Evolutionary conservation across 2,797 vertebrate species (phyloP).

Genomic region (Cheirogaleus major): DNA sequence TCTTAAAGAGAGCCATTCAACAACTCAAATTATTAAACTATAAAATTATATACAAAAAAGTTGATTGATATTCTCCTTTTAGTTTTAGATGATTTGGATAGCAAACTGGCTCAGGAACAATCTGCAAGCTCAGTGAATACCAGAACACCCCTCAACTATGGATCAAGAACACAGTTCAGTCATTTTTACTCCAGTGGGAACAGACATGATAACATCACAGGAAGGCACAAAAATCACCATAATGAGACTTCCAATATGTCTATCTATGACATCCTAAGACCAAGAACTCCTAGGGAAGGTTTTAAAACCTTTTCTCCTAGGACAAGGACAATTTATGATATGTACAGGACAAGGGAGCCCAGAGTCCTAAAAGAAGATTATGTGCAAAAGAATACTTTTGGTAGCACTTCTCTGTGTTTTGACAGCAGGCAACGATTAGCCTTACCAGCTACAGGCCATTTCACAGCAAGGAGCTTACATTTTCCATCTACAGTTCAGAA

Average conservation of each 20-base stretch:
- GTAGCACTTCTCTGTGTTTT: slow-evolving; percentile 73
- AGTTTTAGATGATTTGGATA: slow-evolving; percentile 89
- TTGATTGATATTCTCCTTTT: slow-evolving; percentile 43
- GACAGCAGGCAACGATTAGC: slow-evolving; percentile 59
- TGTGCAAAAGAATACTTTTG: slow-evolving; percentile 39
- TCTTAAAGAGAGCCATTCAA: not conserved
- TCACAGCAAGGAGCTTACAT: slow-evolving; percentile 84
- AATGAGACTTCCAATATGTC: slow-evolving; percentile 75
- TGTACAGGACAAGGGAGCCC: slow-evolving; percentile 82
- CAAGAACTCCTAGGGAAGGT: slow-evolving; percentile 82
- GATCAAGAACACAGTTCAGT: slow-evolving; percentile 58
- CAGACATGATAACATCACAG: slow-evolving; percentile 37
- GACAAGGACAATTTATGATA: slow-evolving; percentile 84
- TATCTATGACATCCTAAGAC: slow-evolving; percentile 83
- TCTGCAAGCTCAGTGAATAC: slow-evolving; percentile 62
- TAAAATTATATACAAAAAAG: slow-evolving; percentile 33
- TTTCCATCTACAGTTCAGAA: slow-evolving; percentile 71
- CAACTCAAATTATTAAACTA: slow-evolving; percentile 32
- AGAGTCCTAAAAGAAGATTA: slow-evolving; percentile 74
- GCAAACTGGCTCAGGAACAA: slow-evolving; percentile 87
- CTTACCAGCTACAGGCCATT: slow-evolving; percentile 63
- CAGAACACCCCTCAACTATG: slow-evolving; percentile 45
- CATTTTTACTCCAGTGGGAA: slow-evolving; percentile 48
- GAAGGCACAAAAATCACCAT: slow-evolving; percentile 72
- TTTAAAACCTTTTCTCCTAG: slow-evolving; percentile 83